Base-by-base conservation (phyloP, 2,113 vertebrate species). In the Eulemur macaco region DNA sequence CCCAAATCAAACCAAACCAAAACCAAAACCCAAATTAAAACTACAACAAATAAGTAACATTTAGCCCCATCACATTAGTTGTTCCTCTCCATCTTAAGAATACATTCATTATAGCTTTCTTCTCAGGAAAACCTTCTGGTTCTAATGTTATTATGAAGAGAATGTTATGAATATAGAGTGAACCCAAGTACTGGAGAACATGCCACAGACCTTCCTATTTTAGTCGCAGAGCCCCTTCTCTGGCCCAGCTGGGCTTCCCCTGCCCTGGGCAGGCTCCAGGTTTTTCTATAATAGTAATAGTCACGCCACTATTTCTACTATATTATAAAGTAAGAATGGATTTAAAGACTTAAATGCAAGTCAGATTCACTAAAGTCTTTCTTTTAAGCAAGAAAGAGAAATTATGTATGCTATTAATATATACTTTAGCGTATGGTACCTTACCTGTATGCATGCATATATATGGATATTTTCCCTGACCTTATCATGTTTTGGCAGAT, bases 361-460 rank as follows among this genome's bases (percentile, higher is more conserved):
- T 52, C 71, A n/a, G 7, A 2, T 31, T 89, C 50, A 78, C 52
- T 81, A 7, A 96, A 52, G 6, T 42, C 1, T 92, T 95, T 66
- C 47, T 91, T 45, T 86, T 56, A 86, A 88, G 47, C 78, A 83
- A 86, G 7, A 77, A 74, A 58, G 68, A 86, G 42, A 87, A 81
- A 87, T 4, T 45, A 27, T 50, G 3, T 68, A 52, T 91, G 58
- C 29, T 29, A 54, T 54, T 54, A 54, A 54, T 54, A 8, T 1
- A 66, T 63, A 37, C 6, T n/a, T 83, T 95, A 68, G 45, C 23
- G 52, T 58, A 45, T 20, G 5, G 89, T 34, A 34, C 3, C 21
- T 66, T 37, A 82, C 60, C 12, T 5, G 4, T 87, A 10, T 21
- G 2, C 6, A 25, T 63, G 10, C 12, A 94, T 54, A 25, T 31